phyloP scores from a whole-genome alignment of 1,140 invertebrate genomes.

The Thalassaphorura encarpata region DNA sequence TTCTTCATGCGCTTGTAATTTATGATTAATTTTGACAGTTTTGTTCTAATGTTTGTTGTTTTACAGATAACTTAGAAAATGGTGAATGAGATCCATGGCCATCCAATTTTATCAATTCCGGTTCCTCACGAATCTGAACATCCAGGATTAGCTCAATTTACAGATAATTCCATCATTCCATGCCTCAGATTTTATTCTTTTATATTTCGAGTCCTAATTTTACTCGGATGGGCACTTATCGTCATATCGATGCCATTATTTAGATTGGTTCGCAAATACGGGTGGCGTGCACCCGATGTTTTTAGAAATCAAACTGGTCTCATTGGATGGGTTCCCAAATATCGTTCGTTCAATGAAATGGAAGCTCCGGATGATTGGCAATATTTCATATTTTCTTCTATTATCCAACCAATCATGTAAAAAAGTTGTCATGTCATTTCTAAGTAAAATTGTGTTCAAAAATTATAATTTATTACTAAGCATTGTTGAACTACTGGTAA shows the following conservation, averaged over 20 bases:
- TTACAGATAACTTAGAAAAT: conserved; percentile 2
- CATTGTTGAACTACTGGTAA: too few species aligned
- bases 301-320: conserved; percentile 17
- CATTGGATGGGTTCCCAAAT: conserved; percentile 4
- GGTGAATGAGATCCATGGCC: conserved; percentile 14
- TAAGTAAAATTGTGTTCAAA: too few species aligned
- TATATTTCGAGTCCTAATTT: conserved; percentile 18
- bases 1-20: too few species aligned
- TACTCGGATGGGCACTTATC: conserved; percentile 10
- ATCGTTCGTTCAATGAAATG: background rate
- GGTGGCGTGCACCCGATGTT: conserved; percentile 12
- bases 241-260: conserved; percentile 19
- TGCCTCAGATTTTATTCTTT: conserved; percentile 30
- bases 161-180: conserved; percentile 17
- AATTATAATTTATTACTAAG: too few species aligned
- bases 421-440: too few species aligned
- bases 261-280: conserved; percentile 13
- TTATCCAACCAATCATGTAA: background rate
- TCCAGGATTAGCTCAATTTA: conserved; percentile 23
- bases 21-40: conserved; percentile 4
- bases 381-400: background rate
- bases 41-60: background rate
- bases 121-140: conserved; percentile 21
- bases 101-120: conserved; percentile 21
- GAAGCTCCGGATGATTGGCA: background rate